Evolutionary conservation across 2,888 invertebrate genomes (phyloP).

Genomic region (Cerceris ruficornis): DNA sequence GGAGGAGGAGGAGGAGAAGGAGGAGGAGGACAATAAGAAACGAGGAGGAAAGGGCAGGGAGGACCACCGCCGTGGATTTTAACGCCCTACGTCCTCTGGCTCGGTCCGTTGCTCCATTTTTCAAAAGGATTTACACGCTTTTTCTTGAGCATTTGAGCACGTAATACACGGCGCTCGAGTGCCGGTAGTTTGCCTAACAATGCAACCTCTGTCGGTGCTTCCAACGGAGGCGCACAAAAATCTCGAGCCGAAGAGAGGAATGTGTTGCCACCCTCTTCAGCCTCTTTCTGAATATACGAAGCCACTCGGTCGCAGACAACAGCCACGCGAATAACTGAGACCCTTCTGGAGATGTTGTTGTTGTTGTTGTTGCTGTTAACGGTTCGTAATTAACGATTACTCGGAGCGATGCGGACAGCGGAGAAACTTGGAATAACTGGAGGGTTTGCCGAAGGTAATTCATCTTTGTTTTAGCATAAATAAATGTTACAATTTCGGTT

Average conservation of each 20-base stretch:
- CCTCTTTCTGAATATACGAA: background rate
- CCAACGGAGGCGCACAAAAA: slow-evolving; percentile 6
- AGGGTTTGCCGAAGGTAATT: too few relatives aligned
- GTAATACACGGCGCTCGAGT: slow-evolving; percentile 73
- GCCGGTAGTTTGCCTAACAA: slow-evolving; percentile 76
- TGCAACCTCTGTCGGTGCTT: slow-evolving; percentile 44
- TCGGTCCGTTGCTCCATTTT: slow-evolving; percentile 74
- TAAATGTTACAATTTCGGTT: too few relatives aligned
- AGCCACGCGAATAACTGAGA: background rate
- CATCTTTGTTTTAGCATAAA: too few relatives aligned
- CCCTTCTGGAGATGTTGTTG: background rate
- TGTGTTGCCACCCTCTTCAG: slow-evolving; percentile 10
- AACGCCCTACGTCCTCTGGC: slow-evolving; percentile 64
- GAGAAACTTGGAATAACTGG: too few relatives aligned
- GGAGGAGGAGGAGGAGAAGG: background rate
- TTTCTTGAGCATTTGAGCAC: slow-evolving; percentile 72
- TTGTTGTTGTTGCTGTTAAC: too few relatives aligned
- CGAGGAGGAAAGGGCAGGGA: background rate
- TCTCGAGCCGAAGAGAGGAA: slow-evolving; percentile 28
- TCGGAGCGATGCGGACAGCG: too few relatives aligned
- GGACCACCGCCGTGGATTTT: slow-evolving; percentile 60
- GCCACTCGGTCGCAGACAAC: background rate
- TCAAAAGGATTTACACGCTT: slow-evolving; percentile 67
- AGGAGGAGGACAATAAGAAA: slow-evolving; percentile 2
- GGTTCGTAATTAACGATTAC: too few relatives aligned